A percentile compares a stretch with the other conserved stretches of the same genome.
These are phyloP conservation scores for Plectus sambesii DNA, from an alignment of 1,140 invertebrate genomes.

Conservation along the genomic window DNA sequence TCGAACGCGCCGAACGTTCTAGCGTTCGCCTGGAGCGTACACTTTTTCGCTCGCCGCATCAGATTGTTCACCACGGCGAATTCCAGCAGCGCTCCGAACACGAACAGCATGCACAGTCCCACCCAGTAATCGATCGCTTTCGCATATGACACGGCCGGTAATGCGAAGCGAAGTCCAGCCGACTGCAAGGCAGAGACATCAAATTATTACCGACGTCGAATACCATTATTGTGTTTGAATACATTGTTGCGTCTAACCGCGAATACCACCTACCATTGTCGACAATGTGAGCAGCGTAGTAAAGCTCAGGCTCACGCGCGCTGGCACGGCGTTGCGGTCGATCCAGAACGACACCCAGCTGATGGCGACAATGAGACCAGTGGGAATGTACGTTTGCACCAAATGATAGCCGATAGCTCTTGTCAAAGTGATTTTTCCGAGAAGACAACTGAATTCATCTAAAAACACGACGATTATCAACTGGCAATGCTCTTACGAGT, in stretches of 20 bases:
- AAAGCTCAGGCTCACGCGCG: constrained; percentile 42
- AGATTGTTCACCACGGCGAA: constrained; percentile 38
- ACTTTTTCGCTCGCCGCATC: constrained; percentile 12
- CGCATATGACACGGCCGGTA: not conserved
- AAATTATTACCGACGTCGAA: no score
- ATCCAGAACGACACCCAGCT: constrained; percentile 84
- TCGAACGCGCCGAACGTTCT: no score
- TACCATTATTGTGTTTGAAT: constrained; percentile 4
- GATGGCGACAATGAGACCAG: constrained; percentile 70
- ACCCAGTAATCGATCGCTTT: constrained; percentile 41
- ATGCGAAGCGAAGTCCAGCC: no score
- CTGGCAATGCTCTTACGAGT: no score
- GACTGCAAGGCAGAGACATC: no score
- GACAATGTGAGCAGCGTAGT: constrained; percentile 46
- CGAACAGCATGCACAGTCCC: constrained; percentile 40
- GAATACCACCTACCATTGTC: constrained; percentile 40
- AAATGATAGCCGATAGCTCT: constrained; percentile 75
- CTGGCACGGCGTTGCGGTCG: constrained; percentile 72
- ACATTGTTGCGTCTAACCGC: constrained; percentile 37
- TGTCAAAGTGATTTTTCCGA: constrained; percentile 64
- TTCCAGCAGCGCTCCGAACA: constrained; percentile 41
- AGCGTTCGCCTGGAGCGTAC: no score
- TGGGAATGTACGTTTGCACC: constrained; percentile 77
- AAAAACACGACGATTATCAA: no score
- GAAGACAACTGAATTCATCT: constrained; percentile 55